Evolutionary conservation across 1,140 invertebrate genomes (phyloP).

Genomic region (Drosophila obscura): DNA sequence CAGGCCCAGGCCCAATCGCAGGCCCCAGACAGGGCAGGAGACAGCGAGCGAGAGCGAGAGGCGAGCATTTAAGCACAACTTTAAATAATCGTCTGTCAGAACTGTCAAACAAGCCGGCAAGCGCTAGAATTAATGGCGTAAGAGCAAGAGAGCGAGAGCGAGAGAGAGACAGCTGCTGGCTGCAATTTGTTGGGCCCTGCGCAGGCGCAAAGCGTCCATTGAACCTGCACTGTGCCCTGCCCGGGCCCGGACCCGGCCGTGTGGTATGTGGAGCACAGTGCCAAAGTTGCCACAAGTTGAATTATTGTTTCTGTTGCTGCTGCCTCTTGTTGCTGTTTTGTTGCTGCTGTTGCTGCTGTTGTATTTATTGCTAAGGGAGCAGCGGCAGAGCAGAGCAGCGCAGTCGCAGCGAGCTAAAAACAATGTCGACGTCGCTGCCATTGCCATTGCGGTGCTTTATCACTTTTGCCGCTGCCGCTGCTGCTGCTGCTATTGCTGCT

Average conservation of each 20-base stretch:
- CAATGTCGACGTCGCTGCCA: conserved; percentile 61
- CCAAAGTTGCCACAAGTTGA: conserved; percentile 66
- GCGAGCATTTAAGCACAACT: conserved; percentile 82
- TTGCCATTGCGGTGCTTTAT: conserved; percentile 73
- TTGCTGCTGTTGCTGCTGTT: conserved; percentile 27
- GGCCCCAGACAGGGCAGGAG: conserved; percentile 6
- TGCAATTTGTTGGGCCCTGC: conserved; percentile 76
- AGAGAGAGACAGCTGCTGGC: conserved; percentile 27
- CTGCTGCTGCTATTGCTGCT: conserved; percentile 1
- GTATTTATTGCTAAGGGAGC: conserved; percentile 21
- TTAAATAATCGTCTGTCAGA: conserved; percentile 84
- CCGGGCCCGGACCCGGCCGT: too few species aligned
- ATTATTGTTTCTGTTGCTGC: conserved; percentile 76
- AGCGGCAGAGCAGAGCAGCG: conserved; percentile 40
- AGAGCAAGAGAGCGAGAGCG: conserved; percentile 14
- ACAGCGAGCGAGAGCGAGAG: conserved; percentile 1
- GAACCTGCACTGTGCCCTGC: conserved; percentile 56
- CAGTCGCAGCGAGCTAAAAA: conserved; percentile 79
- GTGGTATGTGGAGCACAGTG: conserved; percentile 53
- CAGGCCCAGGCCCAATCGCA: conserved; percentile 39
- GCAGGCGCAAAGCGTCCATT: conserved; percentile 79
- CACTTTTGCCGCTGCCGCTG: conserved; percentile 44
- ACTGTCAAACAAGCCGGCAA: conserved; percentile 84
- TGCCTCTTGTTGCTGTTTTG: conserved; percentile 31
- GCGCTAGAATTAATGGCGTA: conserved; percentile 83